A percentile compares a stretch with the other conserved stretches of the same genome.
Conservation (phyloP, 1,140 invertebrate species). For the Brachionus asplanchnoidis region DNA sequence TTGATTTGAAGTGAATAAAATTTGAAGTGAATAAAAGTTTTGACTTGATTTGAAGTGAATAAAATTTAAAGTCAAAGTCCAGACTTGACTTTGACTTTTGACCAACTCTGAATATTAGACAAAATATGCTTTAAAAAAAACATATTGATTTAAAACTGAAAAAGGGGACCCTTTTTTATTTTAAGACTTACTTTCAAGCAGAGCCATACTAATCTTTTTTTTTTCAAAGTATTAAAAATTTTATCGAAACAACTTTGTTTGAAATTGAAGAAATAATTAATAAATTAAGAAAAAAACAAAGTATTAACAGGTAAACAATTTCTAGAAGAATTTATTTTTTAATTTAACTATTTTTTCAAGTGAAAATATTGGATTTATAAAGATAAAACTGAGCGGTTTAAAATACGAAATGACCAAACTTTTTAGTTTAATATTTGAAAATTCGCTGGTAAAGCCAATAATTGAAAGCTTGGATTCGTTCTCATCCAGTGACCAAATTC, state of each 20-base stretch:
- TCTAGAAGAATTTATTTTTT: background rate
- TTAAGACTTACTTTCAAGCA: no score
- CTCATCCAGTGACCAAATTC: background rate
- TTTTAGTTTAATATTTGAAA: background rate
- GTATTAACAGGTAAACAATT: background rate
- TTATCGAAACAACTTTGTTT: background rate
- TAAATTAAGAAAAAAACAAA: background rate
- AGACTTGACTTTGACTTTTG: no score
- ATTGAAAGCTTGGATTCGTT: background rate
- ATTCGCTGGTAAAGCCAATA: background rate
- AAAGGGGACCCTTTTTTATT: no score
- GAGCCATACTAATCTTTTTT: background rate
- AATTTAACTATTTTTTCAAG: background rate
- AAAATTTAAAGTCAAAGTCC: no score
- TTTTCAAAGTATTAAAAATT: background rate
- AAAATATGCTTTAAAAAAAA: no score
- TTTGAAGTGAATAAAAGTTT: no score
- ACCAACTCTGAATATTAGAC: no score
- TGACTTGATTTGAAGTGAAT: no score
- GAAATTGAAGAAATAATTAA: background rate
- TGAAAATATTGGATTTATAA: background rate
- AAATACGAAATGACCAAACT: constrained; percentile 12
- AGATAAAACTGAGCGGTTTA: background rate
- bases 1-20: no score
- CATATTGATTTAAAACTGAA: no score